Percentiles rank a stretch among this genome's conserved stretches.
These are phyloP conservation scores for Mixornis gularis DNA, from an alignment of 2,113 vertebrate species.

Conservation along the genomic window DNA sequence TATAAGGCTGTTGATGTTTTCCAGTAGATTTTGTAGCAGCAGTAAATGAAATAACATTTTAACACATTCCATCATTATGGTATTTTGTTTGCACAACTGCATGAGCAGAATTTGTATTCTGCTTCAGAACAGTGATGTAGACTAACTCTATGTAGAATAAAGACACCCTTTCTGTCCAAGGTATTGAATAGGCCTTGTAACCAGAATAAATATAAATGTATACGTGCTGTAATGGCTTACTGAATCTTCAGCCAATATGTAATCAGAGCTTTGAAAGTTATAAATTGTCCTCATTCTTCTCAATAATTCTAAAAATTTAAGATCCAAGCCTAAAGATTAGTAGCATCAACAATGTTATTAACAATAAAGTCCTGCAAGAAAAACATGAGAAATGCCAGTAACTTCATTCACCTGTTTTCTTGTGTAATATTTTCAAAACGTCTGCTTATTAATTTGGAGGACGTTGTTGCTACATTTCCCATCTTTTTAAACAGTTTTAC, in stretches of 20 bases:
- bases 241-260: background rate
- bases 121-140: background rate
- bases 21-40: background rate
- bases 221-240: background rate
- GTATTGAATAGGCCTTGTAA: background rate
- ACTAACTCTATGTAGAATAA: background rate
- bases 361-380: background rate
- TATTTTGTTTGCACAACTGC: background rate
- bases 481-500: background rate
- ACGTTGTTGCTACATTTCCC: background rate
- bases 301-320: background rate
- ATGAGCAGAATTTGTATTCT: background rate
- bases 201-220: background rate
- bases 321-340: background rate
- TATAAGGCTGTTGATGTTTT: background rate
- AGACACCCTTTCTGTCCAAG: background rate
- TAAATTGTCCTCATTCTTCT: background rate
- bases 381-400: background rate
- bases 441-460: conserved; percentile 1
- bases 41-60: background rate
- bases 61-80: background rate
- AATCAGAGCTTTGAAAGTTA: background rate
- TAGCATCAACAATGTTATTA: background rate
- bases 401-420: background rate
- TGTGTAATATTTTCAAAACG: background rate